Evolutionary conservation across 2,888 invertebrate species (phyloP).

Genomic region (Aporophyla nigra): DNA sequence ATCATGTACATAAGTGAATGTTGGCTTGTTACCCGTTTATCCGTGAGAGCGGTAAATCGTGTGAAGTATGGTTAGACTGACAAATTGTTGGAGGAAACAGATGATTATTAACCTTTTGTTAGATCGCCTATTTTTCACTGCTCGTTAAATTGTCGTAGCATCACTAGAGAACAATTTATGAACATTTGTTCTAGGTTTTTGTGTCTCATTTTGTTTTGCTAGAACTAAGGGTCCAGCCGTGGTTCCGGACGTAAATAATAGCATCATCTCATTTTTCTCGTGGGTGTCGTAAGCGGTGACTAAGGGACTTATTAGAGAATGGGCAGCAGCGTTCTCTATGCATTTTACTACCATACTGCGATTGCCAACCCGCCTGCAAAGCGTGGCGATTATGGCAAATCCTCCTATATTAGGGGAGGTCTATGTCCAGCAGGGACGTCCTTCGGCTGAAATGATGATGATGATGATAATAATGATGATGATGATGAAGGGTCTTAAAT

Average conservation of each 20-base stretch:
- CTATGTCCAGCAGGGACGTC: no score
- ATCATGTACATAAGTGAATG: conserved; percentile 74
- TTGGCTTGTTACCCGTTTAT: conserved; percentile 65
- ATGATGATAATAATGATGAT: background rate
- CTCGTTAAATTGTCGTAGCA: conserved; percentile 62
- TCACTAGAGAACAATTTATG: conserved; percentile 49
- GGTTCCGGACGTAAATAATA: no score
- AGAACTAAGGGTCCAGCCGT: background rate
- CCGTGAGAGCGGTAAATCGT: conserved; percentile 72
- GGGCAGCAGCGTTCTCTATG: no score
- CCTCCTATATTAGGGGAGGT: no score
- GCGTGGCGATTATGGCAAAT: no score
- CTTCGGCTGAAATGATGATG: no score
- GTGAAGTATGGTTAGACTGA: conserved; percentile 70
- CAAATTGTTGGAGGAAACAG: conserved; percentile 73
- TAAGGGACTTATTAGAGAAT: no score
- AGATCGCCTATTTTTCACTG: conserved; percentile 54
- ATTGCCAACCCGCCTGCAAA: no score
- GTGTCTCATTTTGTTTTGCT: conserved; percentile 13
- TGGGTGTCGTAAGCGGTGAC: no score
- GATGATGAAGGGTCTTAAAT: conserved; percentile 4
- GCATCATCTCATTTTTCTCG: no score
- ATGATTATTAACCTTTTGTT: conserved; percentile 69
- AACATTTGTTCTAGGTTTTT: conserved; percentile 14
- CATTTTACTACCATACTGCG: no score